These are phyloP conservation scores for Macrosoma leucophasiata DNA, from an alignment of 2,888 invertebrate species.

Conservation along the genomic window DNA sequence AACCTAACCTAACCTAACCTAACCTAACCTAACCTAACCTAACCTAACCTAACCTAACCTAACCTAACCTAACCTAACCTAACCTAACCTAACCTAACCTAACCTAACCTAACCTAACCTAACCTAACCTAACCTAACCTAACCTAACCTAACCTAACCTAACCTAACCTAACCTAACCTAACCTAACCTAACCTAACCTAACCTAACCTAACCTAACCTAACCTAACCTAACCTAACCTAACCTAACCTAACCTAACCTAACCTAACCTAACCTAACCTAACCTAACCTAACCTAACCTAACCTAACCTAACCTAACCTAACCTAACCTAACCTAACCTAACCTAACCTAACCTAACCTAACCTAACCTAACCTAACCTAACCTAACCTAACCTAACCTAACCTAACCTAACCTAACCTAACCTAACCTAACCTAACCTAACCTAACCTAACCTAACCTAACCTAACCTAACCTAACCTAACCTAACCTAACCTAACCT, in stretches of 20 bases:
- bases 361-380: constrained; percentile 13
- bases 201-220: constrained; percentile 22
- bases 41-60: constrained; percentile 19
- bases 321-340: constrained; percentile 11
- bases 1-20: constrained; percentile 11
- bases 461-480: constrained; percentile 17
- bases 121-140: constrained; percentile 21
- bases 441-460: constrained; percentile 16
- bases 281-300: constrained; percentile 14
- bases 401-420: constrained; percentile 17
- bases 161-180: constrained; percentile 20
- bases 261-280: constrained; percentile 15
- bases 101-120: constrained; percentile 20
- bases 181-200: constrained; percentile 22
- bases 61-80: constrained; percentile 20
- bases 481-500: constrained; percentile 15
- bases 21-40: constrained; percentile 18
- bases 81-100: constrained; percentile 19
- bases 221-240: constrained; percentile 21
- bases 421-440: constrained; percentile 17
- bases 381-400: constrained; percentile 14
- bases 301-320: constrained; percentile 11
- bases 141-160: constrained; percentile 20
- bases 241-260: constrained; percentile 19
- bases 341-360: constrained; percentile 19